Conservation (phyloP, 2,888 invertebrate genomes). For the Lypha dubia region DNA sequence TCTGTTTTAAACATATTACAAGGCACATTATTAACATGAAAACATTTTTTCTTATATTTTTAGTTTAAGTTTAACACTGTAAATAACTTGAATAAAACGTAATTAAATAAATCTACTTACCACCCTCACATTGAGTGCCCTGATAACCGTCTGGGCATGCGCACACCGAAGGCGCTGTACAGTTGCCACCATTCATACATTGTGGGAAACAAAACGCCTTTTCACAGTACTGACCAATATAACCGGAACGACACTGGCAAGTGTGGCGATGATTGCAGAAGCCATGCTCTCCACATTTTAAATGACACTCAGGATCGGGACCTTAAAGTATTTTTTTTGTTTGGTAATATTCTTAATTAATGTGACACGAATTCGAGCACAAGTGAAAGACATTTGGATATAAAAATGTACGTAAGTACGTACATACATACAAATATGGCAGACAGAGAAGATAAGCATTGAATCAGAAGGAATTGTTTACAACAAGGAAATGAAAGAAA, state of each 20-base stretch:
- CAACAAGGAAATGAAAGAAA: slow-evolving; percentile 60
- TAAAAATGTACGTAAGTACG: slow-evolving; percentile 19
- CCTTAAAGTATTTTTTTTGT: slow-evolving; percentile 84
- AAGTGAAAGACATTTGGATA: slow-evolving; percentile 23
- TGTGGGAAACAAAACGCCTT: slow-evolving; percentile 95
- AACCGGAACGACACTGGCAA: slow-evolving; percentile 94
- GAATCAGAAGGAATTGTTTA: slow-evolving; percentile 46
- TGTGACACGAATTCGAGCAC: slow-evolving; percentile 32
- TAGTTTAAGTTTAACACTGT: slow-evolving; percentile 1
- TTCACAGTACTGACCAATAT: slow-evolving; percentile 94
- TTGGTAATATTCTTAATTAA: slow-evolving; percentile 22
- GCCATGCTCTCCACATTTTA: slow-evolving; percentile 93
- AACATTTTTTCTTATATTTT: slow-evolving; percentile 6
- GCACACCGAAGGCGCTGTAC: slow-evolving; percentile 94
- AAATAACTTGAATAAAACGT: neutral
- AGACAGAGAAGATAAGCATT: slow-evolving; percentile 40
- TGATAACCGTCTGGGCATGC: slow-evolving; percentile 95
- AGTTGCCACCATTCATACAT: slow-evolving; percentile 96
- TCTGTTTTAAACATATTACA: neutral
- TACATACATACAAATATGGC: too few species aligned
- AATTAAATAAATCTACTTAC: slow-evolving; percentile 83
- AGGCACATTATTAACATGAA: too few species aligned
- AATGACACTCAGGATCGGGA: slow-evolving; percentile 94
- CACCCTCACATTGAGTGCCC: slow-evolving; percentile 95
- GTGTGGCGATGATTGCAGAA: slow-evolving; percentile 93